Evolutionary conservation across 2,797 vertebrate species (phyloP), one percentile per base, ranked within the genome.

Genomic region (Scleropages formosus): DNA sequence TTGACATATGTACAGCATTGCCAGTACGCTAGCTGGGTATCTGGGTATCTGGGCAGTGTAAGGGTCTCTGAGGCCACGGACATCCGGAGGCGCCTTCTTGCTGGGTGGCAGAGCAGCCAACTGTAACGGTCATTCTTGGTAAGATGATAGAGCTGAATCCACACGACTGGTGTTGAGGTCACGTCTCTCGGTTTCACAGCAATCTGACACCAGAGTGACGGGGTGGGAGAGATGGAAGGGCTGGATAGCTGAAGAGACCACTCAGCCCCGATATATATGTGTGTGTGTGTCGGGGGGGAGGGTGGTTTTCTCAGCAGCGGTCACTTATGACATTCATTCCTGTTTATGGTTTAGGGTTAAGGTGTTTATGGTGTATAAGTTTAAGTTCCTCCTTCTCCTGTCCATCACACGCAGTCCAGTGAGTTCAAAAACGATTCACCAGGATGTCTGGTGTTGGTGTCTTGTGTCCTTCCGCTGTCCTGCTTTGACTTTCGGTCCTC

Each of bases 151-250:
- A 22, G 47, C 31, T 12, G 70, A 72, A 39, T 44, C 68, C 44
- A 59, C 1, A 9, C 26, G 44, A 11, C 65, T 56, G 27, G 24
- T 49, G 20, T 72, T 77, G 65, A 77, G 69, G 68, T 72, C 75
- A 72, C 27, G 15, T 27, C 26, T 59, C 51, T 72, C 68, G 18
- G 59, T 46, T 77, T 72, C 75, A 58, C 49, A 61, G 44, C 16
- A 65, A 26, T 66, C 27, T 51, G 70, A 59, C 66, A 39, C 51
- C 61, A 59, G 31, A 39, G 51, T 58, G 47, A 18, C 18, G 16
- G n/a, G 44, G 26, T 13, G 10, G 18, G n/a, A 15, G 26, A 11
- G 24, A 62, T 15, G 16, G 26, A 18, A 44, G 27, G 22, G 1
- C 1, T 24, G 62, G 11, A 12, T 9, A 27, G 4, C 18, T 64